A percentile compares a stretch with the other conserved stretches of the same genome.
phyloP scores from a whole-genome alignment of 2,113 vertebrate species.

The Eulemur rufifrons region DNA sequence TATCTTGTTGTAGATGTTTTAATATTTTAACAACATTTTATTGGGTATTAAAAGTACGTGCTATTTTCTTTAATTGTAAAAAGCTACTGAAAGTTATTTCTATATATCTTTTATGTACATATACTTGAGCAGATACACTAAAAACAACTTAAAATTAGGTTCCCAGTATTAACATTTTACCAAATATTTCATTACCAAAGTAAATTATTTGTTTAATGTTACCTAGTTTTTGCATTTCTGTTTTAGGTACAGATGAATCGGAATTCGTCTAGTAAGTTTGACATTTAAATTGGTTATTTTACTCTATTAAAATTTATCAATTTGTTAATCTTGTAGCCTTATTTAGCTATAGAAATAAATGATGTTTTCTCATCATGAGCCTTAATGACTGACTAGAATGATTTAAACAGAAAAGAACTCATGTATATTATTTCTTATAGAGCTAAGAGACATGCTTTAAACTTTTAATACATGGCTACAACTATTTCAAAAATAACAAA shows the following conservation, averaged over 20 bases:
- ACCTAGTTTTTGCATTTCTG: constrained; percentile 66
- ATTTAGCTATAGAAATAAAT: constrained; percentile 30
- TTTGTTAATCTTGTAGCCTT: constrained; percentile 32
- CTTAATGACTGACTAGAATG: not conserved
- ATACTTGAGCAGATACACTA: not conserved
- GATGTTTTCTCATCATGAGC: not conserved
- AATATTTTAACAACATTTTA: constrained; percentile 56
- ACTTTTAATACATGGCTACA: not conserved
- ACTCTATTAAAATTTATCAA: constrained; percentile 35
- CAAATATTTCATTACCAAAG: constrained; percentile 24
- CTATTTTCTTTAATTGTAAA: constrained; percentile 16
- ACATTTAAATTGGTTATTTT: constrained; percentile 61
- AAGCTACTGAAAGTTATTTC: not conserved
- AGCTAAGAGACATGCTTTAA: constrained; percentile 7
- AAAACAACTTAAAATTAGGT: constrained; percentile 37
- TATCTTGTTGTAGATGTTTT: constrained; percentile 21
- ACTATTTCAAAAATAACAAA: constrained; percentile 27
- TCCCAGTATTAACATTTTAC: constrained; percentile 14
- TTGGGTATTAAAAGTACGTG: not conserved
- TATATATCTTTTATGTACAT: constrained; percentile 19
- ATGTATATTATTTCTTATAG: not conserved
- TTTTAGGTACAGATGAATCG: constrained; percentile 94
- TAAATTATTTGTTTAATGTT: constrained; percentile 46
- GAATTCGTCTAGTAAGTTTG: constrained; percentile 96
- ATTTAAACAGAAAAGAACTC: constrained; percentile 22